Evolutionary conservation across 2,888 invertebrate species (phyloP), one percentile per base, ranked within the genome.

Genomic region (Andrena dorsata): DNA sequence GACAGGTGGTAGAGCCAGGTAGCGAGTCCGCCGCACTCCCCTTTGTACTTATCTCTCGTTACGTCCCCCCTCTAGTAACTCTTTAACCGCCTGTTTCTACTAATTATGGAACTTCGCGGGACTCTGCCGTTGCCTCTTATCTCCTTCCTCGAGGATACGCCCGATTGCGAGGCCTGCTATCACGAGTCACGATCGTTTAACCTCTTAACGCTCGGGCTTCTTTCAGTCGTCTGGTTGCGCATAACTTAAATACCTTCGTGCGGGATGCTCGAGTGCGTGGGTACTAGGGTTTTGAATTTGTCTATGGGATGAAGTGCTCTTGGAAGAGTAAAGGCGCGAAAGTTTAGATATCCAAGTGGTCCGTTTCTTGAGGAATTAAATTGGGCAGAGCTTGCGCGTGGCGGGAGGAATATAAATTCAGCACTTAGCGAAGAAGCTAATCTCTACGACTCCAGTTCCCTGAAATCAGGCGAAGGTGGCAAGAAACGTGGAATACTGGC

Each of bases 1-100:
- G 90, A 91, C 92, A 93, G 93, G 91, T 92, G 93, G 92, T 88
- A 81, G 88, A 87, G 88, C 86, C 80, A 84, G 75, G 81, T 80
- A 82, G 70, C 77, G 28, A 78, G 66, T 80, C 41, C 79, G 71
- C 26, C 5, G 26, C 60, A 58, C 65, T 66, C 51, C 60, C 77
- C 82, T 82, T 80, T 81, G 80, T 80, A 76, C 81, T 81, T 81
- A 77, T 78, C 77, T 80, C 81, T 83, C 76, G 73, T 82, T 84
- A 78, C 75, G 53, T 77, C 58, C 80, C 63, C 16, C 10, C 16
- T 41, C 41, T 41, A 28, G 30, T 51, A 60, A 53, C 73, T 60
- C 72, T 79, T 78, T 71, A 35, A 69, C 83, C 80, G 78, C 76
- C 85, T 83, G 69, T 68, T 77, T 72, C 80, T 73, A 77, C 83